A percentile compares a stretch with the other conserved stretches of the same genome.
Evolutionary conservation across 1,140 invertebrate genomes (phyloP).

Genomic region (Lamellibrachia luymesi): DNA sequence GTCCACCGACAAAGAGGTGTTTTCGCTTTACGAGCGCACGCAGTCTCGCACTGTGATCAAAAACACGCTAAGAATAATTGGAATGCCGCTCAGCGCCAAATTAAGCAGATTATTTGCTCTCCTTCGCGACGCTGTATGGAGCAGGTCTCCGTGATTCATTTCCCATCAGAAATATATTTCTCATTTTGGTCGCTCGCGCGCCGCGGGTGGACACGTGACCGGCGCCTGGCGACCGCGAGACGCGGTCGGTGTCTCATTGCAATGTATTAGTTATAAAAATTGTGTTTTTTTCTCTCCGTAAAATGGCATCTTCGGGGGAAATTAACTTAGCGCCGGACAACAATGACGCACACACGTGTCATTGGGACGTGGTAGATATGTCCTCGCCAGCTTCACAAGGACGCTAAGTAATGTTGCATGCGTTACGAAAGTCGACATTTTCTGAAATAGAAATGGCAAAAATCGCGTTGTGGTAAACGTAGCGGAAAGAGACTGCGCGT

Average conservation of each 20-base stretch:
- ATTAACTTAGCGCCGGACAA: not conserved
- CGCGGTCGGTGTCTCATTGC: not conserved
- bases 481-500: not conserved
- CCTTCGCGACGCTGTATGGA: not conserved
- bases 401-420: too few relatives aligned
- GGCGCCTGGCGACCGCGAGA: not conserved
- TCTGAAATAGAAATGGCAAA: not conserved
- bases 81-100: not conserved
- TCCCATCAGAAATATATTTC: conserved; percentile 1
- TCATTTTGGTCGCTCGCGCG: not conserved
- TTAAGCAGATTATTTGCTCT: not conserved
- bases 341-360: not conserved
- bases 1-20: not conserved
- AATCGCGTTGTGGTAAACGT: not conserved
- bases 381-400: too few relatives aligned
- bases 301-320: not conserved
- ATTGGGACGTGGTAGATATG: not conserved
- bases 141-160: not conserved
- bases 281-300: not conserved
- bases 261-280: not conserved
- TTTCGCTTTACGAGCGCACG: not conserved
- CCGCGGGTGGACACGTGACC: not conserved
- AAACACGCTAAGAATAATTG: not conserved
- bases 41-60: not conserved
- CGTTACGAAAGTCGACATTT: not conserved